These are phyloP conservation scores for Merodon equestris DNA, from an alignment of 2,888 invertebrate species.

Conservation along the genomic window DNA sequence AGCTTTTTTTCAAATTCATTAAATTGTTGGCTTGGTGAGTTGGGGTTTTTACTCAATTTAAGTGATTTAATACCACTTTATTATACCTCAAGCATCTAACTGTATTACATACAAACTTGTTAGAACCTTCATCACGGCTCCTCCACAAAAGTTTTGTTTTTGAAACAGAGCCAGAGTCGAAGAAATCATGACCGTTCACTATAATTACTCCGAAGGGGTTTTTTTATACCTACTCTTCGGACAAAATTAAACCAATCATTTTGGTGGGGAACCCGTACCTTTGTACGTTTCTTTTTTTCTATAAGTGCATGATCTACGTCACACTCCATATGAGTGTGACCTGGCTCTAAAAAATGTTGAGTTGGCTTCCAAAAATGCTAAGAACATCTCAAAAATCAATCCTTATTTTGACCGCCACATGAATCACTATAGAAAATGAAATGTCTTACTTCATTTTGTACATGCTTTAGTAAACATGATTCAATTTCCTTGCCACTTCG, in stretches of 20 bases:
- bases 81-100: too few species aligned
- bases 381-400: too few species aligned
- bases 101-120: too few species aligned
- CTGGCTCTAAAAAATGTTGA: slow-evolving; percentile 59
- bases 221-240: slow-evolving; percentile 47
- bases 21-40: too few species aligned
- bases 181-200: slow-evolving; percentile 48
- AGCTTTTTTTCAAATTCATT: too few species aligned
- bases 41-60: too few species aligned
- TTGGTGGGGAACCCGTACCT: slow-evolving; percentile 47
- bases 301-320: slow-evolving; percentile 55
- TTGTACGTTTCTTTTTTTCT: slow-evolving; percentile 58
- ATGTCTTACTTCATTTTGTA: slow-evolving; percentile 41
- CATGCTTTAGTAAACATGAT: slow-evolving; percentile 59
- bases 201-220: slow-evolving; percentile 46
- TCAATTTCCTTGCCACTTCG: slow-evolving; percentile 67
- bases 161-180: neutral
- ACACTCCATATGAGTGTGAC: slow-evolving; percentile 60
- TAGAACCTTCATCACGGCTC: too few species aligned
- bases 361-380: slow-evolving; percentile 19
- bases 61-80: too few species aligned
- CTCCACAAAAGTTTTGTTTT: slow-evolving; percentile 9
- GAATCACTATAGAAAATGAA: slow-evolving; percentile 65
- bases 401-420: too few species aligned
- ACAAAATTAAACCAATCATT: slow-evolving; percentile 56